Percentiles rank a stretch among this genome's conserved stretches.
Conservation (phyloP, 2,113 vertebrate genomes). For the Trinectes maculatus region DNA sequence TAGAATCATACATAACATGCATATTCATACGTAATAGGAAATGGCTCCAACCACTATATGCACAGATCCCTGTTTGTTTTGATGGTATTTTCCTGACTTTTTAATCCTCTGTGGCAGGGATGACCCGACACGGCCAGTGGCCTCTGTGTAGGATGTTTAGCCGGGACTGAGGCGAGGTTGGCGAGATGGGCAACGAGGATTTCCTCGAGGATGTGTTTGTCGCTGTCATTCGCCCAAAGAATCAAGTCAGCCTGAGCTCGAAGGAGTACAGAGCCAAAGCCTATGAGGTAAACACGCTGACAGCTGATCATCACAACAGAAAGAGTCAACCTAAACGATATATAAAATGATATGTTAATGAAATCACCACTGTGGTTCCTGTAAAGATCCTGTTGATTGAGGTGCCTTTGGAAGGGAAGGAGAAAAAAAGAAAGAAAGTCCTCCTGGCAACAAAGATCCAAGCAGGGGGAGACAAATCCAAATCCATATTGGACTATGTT, state of each 20-base stretch:
- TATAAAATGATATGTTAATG: too few relatives aligned
- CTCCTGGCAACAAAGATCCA: conserved; percentile 92
- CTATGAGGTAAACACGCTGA: conserved; percentile 87
- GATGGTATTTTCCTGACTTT: not conserved
- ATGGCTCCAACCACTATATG: too few relatives aligned
- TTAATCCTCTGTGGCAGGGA: conserved; percentile 45
- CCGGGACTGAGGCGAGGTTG: conserved; percentile 41
- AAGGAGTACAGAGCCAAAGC: conserved; percentile 97
- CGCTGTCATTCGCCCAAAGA: conserved; percentile 97
- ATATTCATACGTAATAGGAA: too few relatives aligned
- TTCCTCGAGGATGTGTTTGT: conserved; percentile 90
- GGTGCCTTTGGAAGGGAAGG: conserved; percentile 96
- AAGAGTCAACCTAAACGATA: too few relatives aligned
- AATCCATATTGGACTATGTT: conserved; percentile 95
- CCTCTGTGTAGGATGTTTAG: conserved; percentile 38
- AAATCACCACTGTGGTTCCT: conserved; percentile 18
- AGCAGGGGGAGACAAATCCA: conserved; percentile 86
- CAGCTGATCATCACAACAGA: not conserved
- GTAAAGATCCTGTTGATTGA: conserved; percentile 93
- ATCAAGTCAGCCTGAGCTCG: conserved; percentile 92
- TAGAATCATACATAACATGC: too few relatives aligned
- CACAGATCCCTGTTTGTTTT: too few relatives aligned
- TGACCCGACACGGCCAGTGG: conserved; percentile 71
- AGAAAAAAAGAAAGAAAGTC: conserved; percentile 96
- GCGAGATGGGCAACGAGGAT: conserved; percentile 93